phyloP scores from a whole-genome alignment of 2,888 invertebrate genomes.

The Molanna angustata region DNA sequence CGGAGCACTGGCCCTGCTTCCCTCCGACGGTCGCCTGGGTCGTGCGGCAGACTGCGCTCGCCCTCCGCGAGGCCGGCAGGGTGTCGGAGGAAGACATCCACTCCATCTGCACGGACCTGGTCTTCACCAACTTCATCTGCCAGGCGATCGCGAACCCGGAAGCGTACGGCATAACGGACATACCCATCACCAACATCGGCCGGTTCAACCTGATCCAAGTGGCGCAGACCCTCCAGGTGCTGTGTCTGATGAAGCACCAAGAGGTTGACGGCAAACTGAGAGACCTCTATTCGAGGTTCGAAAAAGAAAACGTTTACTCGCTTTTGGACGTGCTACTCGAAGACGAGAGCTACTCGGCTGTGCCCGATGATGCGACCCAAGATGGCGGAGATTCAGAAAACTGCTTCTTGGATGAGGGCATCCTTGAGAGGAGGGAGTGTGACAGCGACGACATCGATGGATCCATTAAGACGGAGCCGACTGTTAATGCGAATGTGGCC shows the following conservation, averaged over 20 bases:
- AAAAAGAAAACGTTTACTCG: constrained; percentile 74
- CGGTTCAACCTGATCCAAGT: constrained; percentile 88
- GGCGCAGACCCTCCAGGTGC: constrained; percentile 89
- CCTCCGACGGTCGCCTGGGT: constrained; percentile 90
- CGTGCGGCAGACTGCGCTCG: constrained; percentile 76
- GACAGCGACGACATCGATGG: constrained; percentile 31
- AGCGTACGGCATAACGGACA: constrained; percentile 89
- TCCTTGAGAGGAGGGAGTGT: constrained; percentile 30
- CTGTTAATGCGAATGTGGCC: constrained; percentile 37
- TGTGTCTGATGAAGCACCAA: constrained; percentile 83
- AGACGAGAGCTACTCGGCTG: constrained; percentile 40
- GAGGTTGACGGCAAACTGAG: constrained; percentile 53
- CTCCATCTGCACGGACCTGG: constrained; percentile 85
- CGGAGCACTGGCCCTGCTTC: constrained; percentile 85
- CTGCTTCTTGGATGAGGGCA: constrained; percentile 12
- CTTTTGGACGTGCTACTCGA: constrained; percentile 67
- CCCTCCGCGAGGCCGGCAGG: constrained; percentile 43
- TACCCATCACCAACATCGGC: constrained; percentile 86
- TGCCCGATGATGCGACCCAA: constrained; percentile 13
- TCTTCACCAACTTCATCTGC: constrained; percentile 91
- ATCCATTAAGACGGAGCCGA: constrained; percentile 28
- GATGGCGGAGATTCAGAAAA: background rate
- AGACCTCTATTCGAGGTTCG: constrained; percentile 79
- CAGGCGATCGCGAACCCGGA: constrained; percentile 97
- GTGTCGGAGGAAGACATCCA: constrained; percentile 51